Evolutionary conservation across 2,113 vertebrate genomes (phyloP).

Genomic region (Dolichotis patagonum): DNA sequence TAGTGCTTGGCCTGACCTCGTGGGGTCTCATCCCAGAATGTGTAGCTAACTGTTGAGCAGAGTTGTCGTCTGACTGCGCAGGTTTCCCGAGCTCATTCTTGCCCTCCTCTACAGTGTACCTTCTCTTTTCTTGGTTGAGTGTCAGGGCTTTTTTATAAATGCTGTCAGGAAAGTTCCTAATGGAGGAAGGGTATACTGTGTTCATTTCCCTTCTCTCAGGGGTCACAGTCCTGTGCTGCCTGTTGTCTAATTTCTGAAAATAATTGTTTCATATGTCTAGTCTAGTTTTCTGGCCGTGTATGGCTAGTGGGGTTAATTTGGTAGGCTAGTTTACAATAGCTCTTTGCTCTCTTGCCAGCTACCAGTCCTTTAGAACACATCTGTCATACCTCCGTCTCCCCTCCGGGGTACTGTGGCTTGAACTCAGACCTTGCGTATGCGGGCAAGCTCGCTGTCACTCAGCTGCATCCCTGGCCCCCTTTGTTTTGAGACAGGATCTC

Average conservation of each 20-base stretch:
- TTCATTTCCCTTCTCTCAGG: neutral
- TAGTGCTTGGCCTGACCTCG: neutral
- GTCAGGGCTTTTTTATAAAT: constrained; percentile 1
- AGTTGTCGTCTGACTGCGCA: neutral
- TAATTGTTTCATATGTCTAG: neutral
- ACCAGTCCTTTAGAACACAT: neutral
- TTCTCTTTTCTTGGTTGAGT: constrained; percentile 6
- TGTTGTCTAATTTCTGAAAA: neutral
- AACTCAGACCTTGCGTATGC: neutral
- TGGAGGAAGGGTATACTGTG: neutral
- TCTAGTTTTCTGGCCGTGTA: neutral
- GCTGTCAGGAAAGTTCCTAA: neutral
- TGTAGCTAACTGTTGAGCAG: neutral
- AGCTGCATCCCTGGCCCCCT: neutral
- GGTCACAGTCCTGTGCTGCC: neutral
- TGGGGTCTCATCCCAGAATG: neutral
- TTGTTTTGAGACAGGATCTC: neutral
- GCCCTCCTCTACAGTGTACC: neutral
- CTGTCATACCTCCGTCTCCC: neutral
- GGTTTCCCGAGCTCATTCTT: neutral
- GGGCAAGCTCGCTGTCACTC: neutral
- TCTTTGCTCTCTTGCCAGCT: neutral
- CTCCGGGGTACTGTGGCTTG: neutral
- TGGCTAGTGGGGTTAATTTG: neutral
- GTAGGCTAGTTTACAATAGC: neutral